These are phyloP conservation scores for Cheiracanthium punctorium DNA, from an alignment of 2,888 invertebrate species.

Conservation along the genomic window DNA sequence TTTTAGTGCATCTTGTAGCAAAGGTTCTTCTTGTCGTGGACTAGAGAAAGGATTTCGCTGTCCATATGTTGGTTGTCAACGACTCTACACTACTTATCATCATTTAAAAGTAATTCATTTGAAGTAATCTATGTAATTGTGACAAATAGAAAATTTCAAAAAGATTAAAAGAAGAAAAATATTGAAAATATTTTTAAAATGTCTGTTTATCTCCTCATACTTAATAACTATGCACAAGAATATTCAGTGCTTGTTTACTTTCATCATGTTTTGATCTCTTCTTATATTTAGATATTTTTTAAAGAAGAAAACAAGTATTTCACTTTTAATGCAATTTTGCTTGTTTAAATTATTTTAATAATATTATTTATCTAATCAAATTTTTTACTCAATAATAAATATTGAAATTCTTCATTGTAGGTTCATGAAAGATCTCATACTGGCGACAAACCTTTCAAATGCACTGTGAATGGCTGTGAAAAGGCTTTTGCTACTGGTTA, in stretches of 20 bases:
- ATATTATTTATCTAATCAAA: too few species aligned
- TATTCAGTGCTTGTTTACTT: too few species aligned
- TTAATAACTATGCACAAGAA: too few species aligned
- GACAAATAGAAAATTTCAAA: too few species aligned
- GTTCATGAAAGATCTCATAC: constrained; percentile 78
- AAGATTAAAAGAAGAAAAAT: too few species aligned
- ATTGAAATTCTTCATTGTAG: constrained; percentile 72
- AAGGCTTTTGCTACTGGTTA: constrained; percentile 78
- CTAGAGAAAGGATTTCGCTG: constrained; percentile 76
- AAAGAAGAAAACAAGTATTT: too few species aligned
- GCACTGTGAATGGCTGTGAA: constrained; percentile 75
- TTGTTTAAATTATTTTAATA: too few species aligned
- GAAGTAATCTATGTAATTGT: not conserved
- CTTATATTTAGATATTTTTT: too few species aligned
- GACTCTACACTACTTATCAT: constrained; percentile 77
- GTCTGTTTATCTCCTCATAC: too few species aligned
- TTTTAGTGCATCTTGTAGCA: not conserved
- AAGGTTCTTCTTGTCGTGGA: constrained; percentile 9
- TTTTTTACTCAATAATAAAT: not conserved
- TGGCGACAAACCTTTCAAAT: constrained; percentile 77
- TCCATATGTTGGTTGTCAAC: constrained; percentile 75
- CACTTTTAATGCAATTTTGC: too few species aligned
- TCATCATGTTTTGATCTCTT: too few species aligned
- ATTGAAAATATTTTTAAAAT: too few species aligned
- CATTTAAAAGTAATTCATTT: constrained; percentile 75